Base-by-base conservation (phyloP, 2,888 invertebrate species). In the Gari tellinella region DNA sequence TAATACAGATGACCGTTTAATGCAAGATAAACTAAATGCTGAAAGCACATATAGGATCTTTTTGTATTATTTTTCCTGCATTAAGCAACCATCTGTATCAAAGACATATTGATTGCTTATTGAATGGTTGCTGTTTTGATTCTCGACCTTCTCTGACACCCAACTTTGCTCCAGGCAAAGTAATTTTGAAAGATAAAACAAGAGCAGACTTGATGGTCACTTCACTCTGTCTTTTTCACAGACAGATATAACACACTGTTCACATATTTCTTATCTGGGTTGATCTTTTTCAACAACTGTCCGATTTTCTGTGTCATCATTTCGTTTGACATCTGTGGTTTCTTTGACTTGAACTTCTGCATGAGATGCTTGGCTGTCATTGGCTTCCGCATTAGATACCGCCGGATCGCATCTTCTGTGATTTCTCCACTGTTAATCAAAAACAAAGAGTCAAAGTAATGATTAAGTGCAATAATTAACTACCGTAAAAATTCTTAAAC, bases 361-460 rank as follows among this genome's bases (percentile, higher is more conserved):
- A 99, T 93, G 38, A 99, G 93, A 90, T 99, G 99, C 0, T 97
- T 99, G 0, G 99, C 97, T 0, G 99, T 99, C 96, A 99, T 98
- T 0, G 99, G 99, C 90, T 99, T 99, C 12, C 99, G 94, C 92
- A 96, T 96, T 38, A 99, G 93, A 93, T 99, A 99, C 17, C 98
- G 95, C 2, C 98, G 94, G 7, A 99, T 97, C 0, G 97, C 96
- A 87, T 98, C 98, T 91, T 99, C 98, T 0, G 97, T 97, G 41
- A 98, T 97, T 10, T 90, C 90, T 15, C 89, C 88, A 75, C 87
- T 89, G 80, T 8, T 81, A 80, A 41, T 46, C 37, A 38, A 19
- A 17, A 14, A 38, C 21, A n/a, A 25, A 23, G 38, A 56, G 8
- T 26, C 7, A 17, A 10, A 12, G 12, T 15, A 17, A 38, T 31